Conservation (phyloP, 2,113 vertebrate genomes). For the Fulmarus glacialis region DNA sequence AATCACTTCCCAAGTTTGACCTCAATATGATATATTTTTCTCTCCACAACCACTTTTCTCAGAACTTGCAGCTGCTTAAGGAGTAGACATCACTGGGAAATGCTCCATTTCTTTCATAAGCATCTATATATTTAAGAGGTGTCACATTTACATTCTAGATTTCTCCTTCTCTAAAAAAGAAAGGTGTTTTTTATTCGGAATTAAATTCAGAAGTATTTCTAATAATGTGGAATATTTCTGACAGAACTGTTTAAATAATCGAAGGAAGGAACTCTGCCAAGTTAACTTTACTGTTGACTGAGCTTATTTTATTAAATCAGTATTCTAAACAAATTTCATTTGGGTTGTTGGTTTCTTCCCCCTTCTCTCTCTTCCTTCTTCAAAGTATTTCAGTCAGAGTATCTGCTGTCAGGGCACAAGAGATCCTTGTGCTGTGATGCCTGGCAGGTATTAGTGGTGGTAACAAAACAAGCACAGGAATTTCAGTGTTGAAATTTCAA, state of each 20-base stretch:
- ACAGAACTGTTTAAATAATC: constrained; percentile 12
- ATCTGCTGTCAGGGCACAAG: background rate
- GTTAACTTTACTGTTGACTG: background rate
- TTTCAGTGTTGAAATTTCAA: background rate
- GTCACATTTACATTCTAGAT: background rate
- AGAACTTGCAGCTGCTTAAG: background rate
- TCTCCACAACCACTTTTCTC: background rate
- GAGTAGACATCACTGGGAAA: background rate
- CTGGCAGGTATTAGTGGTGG: background rate
- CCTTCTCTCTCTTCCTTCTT: background rate
- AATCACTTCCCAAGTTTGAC: background rate
- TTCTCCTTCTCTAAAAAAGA: background rate
- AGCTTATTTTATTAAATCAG: constrained; percentile 11
- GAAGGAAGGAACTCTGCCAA: constrained; percentile 3
- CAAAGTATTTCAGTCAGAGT: background rate
- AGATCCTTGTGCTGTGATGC: background rate
- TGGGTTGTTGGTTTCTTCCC: background rate
- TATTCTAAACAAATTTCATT: background rate
- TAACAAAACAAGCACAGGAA: background rate
- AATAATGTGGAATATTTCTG: background rate
- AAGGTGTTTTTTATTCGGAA: background rate
- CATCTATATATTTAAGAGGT: background rate
- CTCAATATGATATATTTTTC: background rate
- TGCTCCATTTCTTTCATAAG: background rate
- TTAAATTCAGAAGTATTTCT: background rate